phyloP scores from a whole-genome alignment of 2,113 vertebrate genomes.

The Centropus unirufus region DNA sequence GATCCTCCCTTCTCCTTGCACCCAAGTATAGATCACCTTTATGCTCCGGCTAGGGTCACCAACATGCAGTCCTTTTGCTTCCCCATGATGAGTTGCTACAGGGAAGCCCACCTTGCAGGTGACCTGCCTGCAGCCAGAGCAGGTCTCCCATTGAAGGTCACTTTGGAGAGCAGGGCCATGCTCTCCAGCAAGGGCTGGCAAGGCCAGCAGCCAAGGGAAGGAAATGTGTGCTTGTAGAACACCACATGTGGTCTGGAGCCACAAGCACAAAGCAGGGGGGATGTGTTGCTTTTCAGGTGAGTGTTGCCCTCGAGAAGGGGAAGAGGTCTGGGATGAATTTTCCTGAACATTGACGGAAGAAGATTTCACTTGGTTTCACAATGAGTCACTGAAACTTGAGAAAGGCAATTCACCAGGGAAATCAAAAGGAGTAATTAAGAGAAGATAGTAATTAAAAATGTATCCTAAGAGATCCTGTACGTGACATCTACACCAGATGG shows the following conservation, averaged over 20 bases:
- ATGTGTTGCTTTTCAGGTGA: neutral
- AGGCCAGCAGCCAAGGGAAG: neutral
- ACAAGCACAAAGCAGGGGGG: neutral
- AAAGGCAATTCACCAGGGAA: constrained; percentile 43
- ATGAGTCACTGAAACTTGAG: constrained; percentile 36
- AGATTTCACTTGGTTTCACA: neutral
- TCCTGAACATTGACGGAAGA: neutral
- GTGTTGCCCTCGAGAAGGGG: neutral
- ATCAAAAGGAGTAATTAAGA: constrained; percentile 73
- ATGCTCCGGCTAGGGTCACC: neutral
- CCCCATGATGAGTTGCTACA: accelerated
- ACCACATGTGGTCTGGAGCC: neutral
- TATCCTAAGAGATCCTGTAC: constrained; percentile 25
- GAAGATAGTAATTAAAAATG: constrained; percentile 49
- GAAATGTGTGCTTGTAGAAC: neutral
- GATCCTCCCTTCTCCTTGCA: neutral
- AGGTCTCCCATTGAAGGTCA: neutral
- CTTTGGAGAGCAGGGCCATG: accelerated
- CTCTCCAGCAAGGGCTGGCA: neutral
- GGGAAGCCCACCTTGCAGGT: neutral
- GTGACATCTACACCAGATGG: neutral
- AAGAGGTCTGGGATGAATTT: neutral
- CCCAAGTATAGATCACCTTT: accelerated
- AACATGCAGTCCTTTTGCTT: neutral
- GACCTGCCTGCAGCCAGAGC: neutral